phyloP scores from a whole-genome alignment of 2,888 invertebrate genomes.

The Mesopsocus fuscifrons region DNA sequence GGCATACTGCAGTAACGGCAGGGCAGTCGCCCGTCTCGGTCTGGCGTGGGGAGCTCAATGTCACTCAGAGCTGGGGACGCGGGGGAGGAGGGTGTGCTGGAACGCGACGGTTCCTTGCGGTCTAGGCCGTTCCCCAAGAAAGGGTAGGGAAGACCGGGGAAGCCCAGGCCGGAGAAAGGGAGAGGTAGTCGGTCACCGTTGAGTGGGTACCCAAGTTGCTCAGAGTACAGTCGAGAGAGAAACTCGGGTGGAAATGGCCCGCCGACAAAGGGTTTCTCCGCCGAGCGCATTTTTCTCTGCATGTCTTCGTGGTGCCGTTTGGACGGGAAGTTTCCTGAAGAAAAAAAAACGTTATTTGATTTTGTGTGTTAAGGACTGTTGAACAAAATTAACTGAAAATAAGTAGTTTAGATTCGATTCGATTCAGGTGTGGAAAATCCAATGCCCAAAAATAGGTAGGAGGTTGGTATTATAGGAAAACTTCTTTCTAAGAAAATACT shows the following conservation, averaged over 20 bases:
- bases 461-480: no score
- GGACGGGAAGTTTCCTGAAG: slow-evolving; percentile 45
- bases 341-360: no score
- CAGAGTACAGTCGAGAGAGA: slow-evolving; percentile 24
- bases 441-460: no score
- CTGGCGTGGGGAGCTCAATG: slow-evolving; percentile 43
- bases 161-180: slow-evolving; percentile 26
- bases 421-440: no score
- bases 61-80: slow-evolving; percentile 25
- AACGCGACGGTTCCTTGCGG: slow-evolving; percentile 18
- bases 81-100: slow-evolving; percentile 17
- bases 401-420: no score
- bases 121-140: slow-evolving; percentile 27
- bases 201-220: slow-evolving; percentile 11
- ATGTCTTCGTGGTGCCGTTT: slow-evolving; percentile 55
- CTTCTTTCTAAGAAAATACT: no score
- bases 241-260: slow-evolving; percentile 30
- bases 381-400: no score
- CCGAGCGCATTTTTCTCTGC: slow-evolving; percentile 10
- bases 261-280: slow-evolving; percentile 27
- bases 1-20: slow-evolving; percentile 49
- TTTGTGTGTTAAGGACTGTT: no score
- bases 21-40: slow-evolving; percentile 43
- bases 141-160: slow-evolving; percentile 29
- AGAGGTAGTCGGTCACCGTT: slow-evolving; percentile 13